Evolutionary conservation across 2,797 vertebrate genomes (phyloP).

Genomic region (Rhinoraja longicauda): DNA sequence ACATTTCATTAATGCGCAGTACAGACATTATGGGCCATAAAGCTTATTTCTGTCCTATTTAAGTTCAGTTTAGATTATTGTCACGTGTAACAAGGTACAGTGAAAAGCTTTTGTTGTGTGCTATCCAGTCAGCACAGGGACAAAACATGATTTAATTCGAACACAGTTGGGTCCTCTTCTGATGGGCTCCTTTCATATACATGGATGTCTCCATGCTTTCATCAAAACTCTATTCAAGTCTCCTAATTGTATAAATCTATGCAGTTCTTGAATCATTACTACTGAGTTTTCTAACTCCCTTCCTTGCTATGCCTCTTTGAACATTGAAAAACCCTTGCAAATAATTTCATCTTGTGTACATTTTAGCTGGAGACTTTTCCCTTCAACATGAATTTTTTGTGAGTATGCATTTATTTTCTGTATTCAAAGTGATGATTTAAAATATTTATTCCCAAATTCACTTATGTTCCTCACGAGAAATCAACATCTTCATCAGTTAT

Average conservation of each 20-base stretch:
- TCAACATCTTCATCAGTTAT: slow-evolving; percentile 18
- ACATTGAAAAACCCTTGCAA: neutral
- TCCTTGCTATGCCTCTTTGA: neutral
- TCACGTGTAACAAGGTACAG: too few relatives aligned
- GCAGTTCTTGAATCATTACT: neutral
- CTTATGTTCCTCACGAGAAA: slow-evolving; percentile 5
- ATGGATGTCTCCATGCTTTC: neutral
- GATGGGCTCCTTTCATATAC: too few relatives aligned
- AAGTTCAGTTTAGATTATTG: too few relatives aligned
- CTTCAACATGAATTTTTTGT: neutral
- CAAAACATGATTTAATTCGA: neutral
- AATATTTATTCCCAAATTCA: slow-evolving; percentile 35
- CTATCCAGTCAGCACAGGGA: too few relatives aligned
- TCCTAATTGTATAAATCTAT: neutral
- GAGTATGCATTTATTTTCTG: neutral
- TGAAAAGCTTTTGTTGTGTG: too few relatives aligned
- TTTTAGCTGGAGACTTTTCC: neutral
- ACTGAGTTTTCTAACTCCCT: neutral
- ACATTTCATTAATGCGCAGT: too few relatives aligned
- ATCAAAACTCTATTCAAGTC: neutral
- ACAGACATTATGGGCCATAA: too few relatives aligned
- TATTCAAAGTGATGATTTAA: slow-evolving; percentile 21
- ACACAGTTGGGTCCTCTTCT: neutral
- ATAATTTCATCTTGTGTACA: neutral
- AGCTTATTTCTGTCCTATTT: too few relatives aligned